A percentile compares a stretch with the other conserved stretches of the same genome.
Conservation (phyloP, 2,113 vertebrate genomes). For the Pristiophorus japonicus region DNA sequence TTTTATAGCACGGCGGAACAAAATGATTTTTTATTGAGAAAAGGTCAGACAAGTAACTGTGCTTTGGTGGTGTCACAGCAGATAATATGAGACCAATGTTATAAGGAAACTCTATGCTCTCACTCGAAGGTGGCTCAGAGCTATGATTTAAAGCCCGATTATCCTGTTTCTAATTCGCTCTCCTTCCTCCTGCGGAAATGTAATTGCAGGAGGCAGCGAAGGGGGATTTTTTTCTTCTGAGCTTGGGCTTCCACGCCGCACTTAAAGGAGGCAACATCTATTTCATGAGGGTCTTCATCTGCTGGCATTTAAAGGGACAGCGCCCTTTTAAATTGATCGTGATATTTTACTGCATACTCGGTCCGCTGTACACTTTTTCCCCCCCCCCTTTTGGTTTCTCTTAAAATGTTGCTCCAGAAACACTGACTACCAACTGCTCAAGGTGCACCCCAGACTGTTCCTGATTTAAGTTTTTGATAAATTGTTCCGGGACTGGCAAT, state of each 20-base stretch:
- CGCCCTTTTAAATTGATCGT: background rate
- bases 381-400: background rate
- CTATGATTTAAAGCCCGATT: slow-evolving; percentile 73
- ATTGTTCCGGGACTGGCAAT: too few species aligned
- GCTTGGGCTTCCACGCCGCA: slow-evolving; percentile 59
- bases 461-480: background rate
- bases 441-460: background rate
- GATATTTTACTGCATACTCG: too few species aligned
- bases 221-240: slow-evolving; percentile 48
- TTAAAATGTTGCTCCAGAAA: background rate
- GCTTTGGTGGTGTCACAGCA: slow-evolving; percentile 64
- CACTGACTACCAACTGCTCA: background rate
- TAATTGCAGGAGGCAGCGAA: slow-evolving; percentile 62
- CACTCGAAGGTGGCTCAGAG: slow-evolving; percentile 51
- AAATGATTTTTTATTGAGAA: slow-evolving; percentile 64
- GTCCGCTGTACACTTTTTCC: background rate
- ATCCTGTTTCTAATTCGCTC: slow-evolving; percentile 77
- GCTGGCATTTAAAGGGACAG: background rate
- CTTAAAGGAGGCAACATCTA: slow-evolving; percentile 67
- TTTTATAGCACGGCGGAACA: slow-evolving; percentile 60
- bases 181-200: slow-evolving; percentile 77
- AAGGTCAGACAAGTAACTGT: slow-evolving; percentile 53
- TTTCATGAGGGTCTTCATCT: slow-evolving; percentile 67
- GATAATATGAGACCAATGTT: slow-evolving; percentile 55
- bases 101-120: slow-evolving; percentile 50